phyloP scores from a whole-genome alignment of 1,140 invertebrate genomes.

The Rhopalosiphum padi region DNA sequence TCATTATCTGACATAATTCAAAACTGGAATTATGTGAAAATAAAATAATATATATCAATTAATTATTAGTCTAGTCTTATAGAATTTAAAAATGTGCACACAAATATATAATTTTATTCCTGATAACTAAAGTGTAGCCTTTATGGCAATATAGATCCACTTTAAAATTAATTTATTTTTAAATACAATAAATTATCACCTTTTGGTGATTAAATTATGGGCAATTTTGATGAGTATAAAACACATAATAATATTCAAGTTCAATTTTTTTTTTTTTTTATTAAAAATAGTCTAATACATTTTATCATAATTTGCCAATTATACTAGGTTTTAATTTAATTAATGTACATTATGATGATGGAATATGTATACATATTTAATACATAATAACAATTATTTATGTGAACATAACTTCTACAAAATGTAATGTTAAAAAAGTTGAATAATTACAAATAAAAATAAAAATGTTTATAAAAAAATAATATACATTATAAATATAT shows the following conservation, averaged over 20 bases:
- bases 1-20: no score
- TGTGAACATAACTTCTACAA: neutral
- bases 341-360: neutral
- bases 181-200: neutral
- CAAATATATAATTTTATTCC: no score
- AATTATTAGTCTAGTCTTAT: no score
- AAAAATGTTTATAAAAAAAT: constrained; percentile 18
- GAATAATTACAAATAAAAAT: constrained; percentile 1
- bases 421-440: neutral
- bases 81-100: no score
- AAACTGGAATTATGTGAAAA: no score
- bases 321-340: neutral
- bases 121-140: no score
- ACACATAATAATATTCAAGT: neutral
- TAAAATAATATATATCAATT: no score
- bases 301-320: constrained; percentile 7
- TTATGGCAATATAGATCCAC: no score
- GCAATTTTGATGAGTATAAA: neutral
- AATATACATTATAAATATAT: constrained; percentile 17
- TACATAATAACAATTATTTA: neutral
- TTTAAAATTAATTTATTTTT: neutral
- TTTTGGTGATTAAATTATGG: no score
- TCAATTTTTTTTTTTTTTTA: neutral
- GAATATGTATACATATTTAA: neutral
- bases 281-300: neutral